Evolutionary conservation across 64 coral and sea anemone genomes (phyloP), one percentile per base, ranked within the genome.

Genomic region (Dendronephthya gigantea): DNA sequence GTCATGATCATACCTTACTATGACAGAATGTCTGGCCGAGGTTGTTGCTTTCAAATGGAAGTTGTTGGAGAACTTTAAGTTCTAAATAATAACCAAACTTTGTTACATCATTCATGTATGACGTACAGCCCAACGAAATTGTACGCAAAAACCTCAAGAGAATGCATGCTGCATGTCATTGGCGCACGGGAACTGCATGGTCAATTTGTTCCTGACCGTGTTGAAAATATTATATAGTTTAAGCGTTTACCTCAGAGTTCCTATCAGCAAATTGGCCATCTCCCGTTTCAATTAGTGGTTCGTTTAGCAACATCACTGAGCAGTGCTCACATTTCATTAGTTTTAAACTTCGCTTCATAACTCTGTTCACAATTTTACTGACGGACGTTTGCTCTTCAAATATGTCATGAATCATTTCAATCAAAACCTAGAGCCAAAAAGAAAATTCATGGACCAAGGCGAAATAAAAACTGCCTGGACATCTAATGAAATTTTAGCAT

Each of bases 331-430:
- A 98, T 75, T 98, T 98, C 82, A 98, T 82, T 68, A 98, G 82
- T 35, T 88, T 88, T 84, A 98, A 83, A 16, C 92, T 92, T 38
- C 95, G 50, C 35, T 86, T 91, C 95, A 98, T 98, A 41, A 98
- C 93, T 59, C 93, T 93, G 84, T 98, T 92, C 11, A 98, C 92
- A 82, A 98, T 89, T 83, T 93, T 93, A 39, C 93, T 89, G 15
- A 98, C 84, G 7, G 95, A 98, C 14, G 95, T 98, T 81, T 98
- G 95, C 15, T 98, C 95, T 83, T 98, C 95, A 91, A 98, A 98
- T 66, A 98, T 98, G 75, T 98, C 95, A 79, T 98, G 95, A 1
- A 98, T 92, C 50, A 98, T 88, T 70, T 98, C 95, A 30, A 98
- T 92, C 83, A 98, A 84, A 31, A 92, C 95, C 95, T 98, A 43